These are phyloP conservation scores for Tanaodytes sp. DNA, from an alignment of 2,888 invertebrate genomes.

Conservation along the genomic window DNA sequence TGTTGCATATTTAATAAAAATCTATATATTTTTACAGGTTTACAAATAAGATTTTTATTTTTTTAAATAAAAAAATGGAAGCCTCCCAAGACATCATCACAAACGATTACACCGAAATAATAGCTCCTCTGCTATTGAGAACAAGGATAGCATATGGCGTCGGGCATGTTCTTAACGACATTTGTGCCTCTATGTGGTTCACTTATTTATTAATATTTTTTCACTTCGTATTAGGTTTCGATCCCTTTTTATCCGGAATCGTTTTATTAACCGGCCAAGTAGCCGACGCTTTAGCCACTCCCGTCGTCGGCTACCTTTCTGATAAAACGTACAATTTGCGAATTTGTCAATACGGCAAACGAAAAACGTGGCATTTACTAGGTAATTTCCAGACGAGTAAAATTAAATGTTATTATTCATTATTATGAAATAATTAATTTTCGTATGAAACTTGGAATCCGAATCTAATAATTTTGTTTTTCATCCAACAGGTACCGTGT, in stretches of 20 bases:
- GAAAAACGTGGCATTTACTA: conserved; percentile 92
- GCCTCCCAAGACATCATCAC: conserved; percentile 50
- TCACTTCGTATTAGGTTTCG: conserved; percentile 76
- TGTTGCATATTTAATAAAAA: no score
- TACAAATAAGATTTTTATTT: no score
- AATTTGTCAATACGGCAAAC: conserved; percentile 82
- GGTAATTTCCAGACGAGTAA: no score
- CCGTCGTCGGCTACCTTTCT: conserved; percentile 89
- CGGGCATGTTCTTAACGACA: conserved; percentile 92
- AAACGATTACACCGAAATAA: conserved; percentile 74
- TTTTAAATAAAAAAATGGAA: no score
- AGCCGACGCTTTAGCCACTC: conserved; percentile 89
- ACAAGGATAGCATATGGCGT: conserved; percentile 79
- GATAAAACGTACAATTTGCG: conserved; percentile 81
- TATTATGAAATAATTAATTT: background rate
- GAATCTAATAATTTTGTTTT: background rate
- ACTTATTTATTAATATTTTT: conserved; percentile 91
- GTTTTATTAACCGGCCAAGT: conserved; percentile 88
- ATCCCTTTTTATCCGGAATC: conserved; percentile 74
- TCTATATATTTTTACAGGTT: no score
- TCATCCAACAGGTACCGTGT: conserved; percentile 79
- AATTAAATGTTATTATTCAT: conserved; percentile 36
- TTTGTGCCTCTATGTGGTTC: conserved; percentile 96
- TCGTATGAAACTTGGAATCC: background rate
- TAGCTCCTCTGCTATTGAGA: conserved; percentile 71